These are phyloP conservation scores for Leptinotarsa rubiginosa DNA, from an alignment of 2,888 invertebrate genomes.

Conservation along the genomic window DNA sequence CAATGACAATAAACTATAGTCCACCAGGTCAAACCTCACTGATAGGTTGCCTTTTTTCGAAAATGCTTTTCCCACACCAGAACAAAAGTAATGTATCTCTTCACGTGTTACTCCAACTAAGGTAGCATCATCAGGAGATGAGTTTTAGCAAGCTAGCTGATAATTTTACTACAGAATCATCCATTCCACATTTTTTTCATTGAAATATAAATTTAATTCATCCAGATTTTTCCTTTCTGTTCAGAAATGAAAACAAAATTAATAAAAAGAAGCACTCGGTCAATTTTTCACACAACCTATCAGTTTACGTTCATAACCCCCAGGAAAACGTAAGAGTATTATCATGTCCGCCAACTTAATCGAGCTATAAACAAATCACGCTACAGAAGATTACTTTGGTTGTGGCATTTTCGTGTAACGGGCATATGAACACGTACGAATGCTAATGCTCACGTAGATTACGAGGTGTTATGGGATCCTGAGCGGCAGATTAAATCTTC, in stretches of 20 bases:
- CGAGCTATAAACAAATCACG: conserved; percentile 2
- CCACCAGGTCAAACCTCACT: no score
- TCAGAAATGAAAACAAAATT: neutral
- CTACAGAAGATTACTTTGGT: conserved; percentile 7
- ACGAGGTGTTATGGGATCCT: conserved; percentile 48
- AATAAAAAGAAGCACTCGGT: neutral
- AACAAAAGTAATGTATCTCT: no score
- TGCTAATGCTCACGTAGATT: conserved; percentile 53
- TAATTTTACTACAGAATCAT: no score
- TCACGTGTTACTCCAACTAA: no score
- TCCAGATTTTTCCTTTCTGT: no score
- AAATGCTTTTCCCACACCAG: no score
- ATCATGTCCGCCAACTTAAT: conserved; percentile 3
- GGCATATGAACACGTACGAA: conserved; percentile 41
- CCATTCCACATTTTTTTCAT: no score
- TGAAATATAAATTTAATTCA: no score
- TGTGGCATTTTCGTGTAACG: conserved; percentile 27
- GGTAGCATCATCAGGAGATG: no score
- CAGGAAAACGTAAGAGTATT: conserved; percentile 1
- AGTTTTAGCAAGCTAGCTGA: no score
- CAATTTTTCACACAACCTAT: neutral
- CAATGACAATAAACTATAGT: no score
- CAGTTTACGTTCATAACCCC: neutral
- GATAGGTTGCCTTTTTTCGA: no score
- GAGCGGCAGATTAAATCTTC: conserved; percentile 52